These are phyloP conservation scores for rabbit (Oryctolagus cuniculus) DNA, from an alignment of 2,113 vertebrate genomes.

Conservation along the genomic window mOryCun1.1 NC_091451.1:29197001-29197500, in stretches of 20 bases:
- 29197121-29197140: background rate
- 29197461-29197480: background rate
- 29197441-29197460: background rate
- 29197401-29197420: background rate
- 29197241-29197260: background rate
- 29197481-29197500: background rate
- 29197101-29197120: background rate
- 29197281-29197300: background rate
- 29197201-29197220: background rate
- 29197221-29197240: background rate
- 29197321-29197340: background rate
- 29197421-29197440: background rate
- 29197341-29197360: background rate
- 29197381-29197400: background rate
- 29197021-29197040: background rate
- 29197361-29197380: background rate
- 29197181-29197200: background rate
- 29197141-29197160: background rate
- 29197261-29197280: background rate
- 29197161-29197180: background rate
- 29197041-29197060: background rate
- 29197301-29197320: background rate
- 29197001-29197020: background rate
- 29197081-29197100: background rate
- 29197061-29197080: background rate